A percentile compares a stretch with the other conserved stretches of the same genome.
Evolutionary conservation across 2,113 vertebrate species (phyloP).

Genomic region (Romanogobio albipinnatus): DNA sequence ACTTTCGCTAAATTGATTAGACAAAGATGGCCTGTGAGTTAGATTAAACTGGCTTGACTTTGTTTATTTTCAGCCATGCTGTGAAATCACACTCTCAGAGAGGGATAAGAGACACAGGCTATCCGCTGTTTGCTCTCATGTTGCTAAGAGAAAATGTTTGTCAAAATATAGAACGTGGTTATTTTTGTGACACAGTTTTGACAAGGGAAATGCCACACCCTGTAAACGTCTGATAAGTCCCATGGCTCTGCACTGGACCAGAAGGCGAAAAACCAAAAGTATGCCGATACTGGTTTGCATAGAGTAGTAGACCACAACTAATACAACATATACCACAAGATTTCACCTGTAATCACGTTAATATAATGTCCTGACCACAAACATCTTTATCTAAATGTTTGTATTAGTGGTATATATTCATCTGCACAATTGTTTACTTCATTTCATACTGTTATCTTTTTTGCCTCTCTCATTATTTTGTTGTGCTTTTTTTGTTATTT

Average conservation of each 20-base stretch:
- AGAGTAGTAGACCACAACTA: not conserved
- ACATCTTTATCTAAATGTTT: not conserved
- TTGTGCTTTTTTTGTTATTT: too few relatives aligned
- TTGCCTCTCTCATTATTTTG: too few relatives aligned
- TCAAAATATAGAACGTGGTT: conserved; percentile 20
- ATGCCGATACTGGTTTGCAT: not conserved
- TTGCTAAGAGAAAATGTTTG: conserved; percentile 45
- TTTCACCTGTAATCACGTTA: not conserved
- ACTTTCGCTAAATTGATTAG: conserved; percentile 69
- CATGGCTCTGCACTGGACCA: conserved; percentile 16
- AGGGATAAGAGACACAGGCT: conserved; percentile 39
- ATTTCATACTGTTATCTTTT: not conserved
- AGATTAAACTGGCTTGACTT: conserved; percentile 57
- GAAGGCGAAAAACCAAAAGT: not conserved
- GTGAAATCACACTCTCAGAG: conserved; percentile 36
- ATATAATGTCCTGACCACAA: not conserved
- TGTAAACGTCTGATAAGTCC: conserved; percentile 16
- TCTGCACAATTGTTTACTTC: not conserved
- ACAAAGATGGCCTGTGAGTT: conserved; percentile 62
- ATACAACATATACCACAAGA: not conserved
- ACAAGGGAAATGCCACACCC: conserved; percentile 35
- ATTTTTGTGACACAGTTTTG: conserved; percentile 46
- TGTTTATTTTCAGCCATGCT: conserved; percentile 67
- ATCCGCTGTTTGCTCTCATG: conserved; percentile 21
- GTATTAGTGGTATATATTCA: not conserved